These are phyloP conservation scores for Epistrophella euchroma DNA, from an alignment of 2,888 invertebrate species.

Conservation along the genomic window DNA sequence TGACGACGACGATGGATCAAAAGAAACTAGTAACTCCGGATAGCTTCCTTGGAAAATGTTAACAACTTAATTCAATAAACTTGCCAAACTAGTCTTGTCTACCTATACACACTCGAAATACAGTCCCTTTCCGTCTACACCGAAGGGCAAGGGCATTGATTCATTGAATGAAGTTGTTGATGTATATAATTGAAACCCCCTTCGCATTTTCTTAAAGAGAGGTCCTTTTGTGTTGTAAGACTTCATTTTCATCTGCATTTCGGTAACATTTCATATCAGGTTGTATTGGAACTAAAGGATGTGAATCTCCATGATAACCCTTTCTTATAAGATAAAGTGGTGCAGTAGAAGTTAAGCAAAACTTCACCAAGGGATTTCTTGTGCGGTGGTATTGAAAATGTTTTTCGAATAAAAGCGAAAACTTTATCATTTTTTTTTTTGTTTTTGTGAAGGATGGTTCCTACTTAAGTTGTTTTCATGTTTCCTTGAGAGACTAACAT, in stretches of 20 bases:
- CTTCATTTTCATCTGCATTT: conserved; percentile 46
- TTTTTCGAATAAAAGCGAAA: conserved; percentile 17
- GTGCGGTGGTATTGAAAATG: not conserved
- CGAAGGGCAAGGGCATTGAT: conserved; percentile 49
- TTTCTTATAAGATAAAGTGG: not conserved
- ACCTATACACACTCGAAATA: not conserved
- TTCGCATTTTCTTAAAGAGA: conserved; percentile 25
- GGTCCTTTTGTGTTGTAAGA: conserved; percentile 36
- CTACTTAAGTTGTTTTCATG: conserved; percentile 21
- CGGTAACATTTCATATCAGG: conserved; percentile 33
- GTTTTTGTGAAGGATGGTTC: not conserved
- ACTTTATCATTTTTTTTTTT: conserved; percentile 17
- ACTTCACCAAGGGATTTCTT: conserved; percentile 23
- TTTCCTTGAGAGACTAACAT: conserved; percentile 29
- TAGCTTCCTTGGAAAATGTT: conserved; percentile 51
- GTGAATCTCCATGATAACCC: conserved; percentile 36
- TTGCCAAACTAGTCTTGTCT: conserved; percentile 26
- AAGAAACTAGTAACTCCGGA: conserved; percentile 52
- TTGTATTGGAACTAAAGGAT: not conserved
- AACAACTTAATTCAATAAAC: conserved; percentile 72
- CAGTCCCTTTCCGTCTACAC: not conserved
- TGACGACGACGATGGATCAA: conserved; percentile 42
- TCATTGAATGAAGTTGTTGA: conserved; percentile 66
- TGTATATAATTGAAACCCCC: conserved; percentile 27
- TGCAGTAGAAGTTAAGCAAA: conserved; percentile 38